phyloP scores from a whole-genome alignment of 2,113 vertebrate genomes.

The Platichthys flesus region DNA sequence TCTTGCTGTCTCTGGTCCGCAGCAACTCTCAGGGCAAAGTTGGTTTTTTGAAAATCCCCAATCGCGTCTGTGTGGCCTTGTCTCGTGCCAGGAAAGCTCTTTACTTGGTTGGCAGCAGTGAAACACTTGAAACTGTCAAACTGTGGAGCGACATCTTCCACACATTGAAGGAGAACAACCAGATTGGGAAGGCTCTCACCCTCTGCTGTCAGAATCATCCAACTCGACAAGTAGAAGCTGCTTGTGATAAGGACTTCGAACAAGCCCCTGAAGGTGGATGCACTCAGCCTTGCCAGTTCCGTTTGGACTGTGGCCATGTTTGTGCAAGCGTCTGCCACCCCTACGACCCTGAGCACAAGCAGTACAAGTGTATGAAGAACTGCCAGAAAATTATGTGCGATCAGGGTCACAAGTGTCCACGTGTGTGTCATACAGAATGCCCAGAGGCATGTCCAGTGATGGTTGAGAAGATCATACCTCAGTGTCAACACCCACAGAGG shows the following conservation, averaged over 20 bases:
- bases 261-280: conserved; percentile 93
- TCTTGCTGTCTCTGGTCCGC: conserved; percentile 92
- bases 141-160: conserved; percentile 91
- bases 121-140: conserved; percentile 86
- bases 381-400: conserved; percentile 87
- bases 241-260: conserved; percentile 84
- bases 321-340: conserved; percentile 92
- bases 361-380: conserved; percentile 86
- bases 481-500: conserved; percentile 88
- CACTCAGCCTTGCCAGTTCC: conserved; percentile 87
- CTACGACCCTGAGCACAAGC: conserved; percentile 87
- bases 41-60: conserved; percentile 92
- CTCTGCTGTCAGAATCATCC: conserved; percentile 95
- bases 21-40: conserved; percentile 87
- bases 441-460: conserved; percentile 79
- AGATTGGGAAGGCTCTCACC: conserved; percentile 82
- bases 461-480: conserved; percentile 84
- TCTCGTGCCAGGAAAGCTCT: conserved; percentile 95
- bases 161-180: conserved; percentile 82
- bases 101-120: conserved; percentile 90
- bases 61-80: conserved; percentile 93
- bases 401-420: conserved; percentile 85
- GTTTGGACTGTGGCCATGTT: conserved; percentile 90
- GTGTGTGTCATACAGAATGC: conserved; percentile 82
- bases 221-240: conserved; percentile 79